phyloP scores from a whole-genome alignment of 2,797 vertebrate species.

The Rhinatrema bivittatum region DNA sequence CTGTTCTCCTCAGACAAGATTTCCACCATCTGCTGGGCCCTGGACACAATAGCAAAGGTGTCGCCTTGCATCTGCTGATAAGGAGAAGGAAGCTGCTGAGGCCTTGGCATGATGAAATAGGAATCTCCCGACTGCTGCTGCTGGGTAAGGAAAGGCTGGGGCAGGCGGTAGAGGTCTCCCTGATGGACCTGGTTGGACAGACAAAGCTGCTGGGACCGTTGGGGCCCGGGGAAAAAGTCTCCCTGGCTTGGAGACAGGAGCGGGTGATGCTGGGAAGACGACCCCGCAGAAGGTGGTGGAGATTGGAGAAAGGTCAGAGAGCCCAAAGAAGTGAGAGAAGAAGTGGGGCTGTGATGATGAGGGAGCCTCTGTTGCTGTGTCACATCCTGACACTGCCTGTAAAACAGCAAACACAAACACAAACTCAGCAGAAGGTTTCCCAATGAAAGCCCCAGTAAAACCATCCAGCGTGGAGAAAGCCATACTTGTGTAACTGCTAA shows the following conservation, averaged over 20 bases:
- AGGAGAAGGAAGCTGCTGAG: slow-evolving; percentile 67
- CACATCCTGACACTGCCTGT: slow-evolving; percentile 81
- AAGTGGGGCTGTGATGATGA: slow-evolving; percentile 91
- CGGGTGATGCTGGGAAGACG: slow-evolving; percentile 59
- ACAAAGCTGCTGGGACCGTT: slow-evolving; percentile 55
- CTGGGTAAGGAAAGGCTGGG: slow-evolving; percentile 56
- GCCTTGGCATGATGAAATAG: slow-evolving; percentile 58
- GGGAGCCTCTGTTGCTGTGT: slow-evolving; percentile 64
- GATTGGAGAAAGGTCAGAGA: slow-evolving; percentile 86
- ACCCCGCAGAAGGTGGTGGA: slow-evolving; percentile 70
- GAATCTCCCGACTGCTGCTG: slow-evolving; percentile 50
- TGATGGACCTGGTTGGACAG: slow-evolving; percentile 56
- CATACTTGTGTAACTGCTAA: too few relatives aligned
- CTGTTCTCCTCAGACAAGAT: slow-evolving; percentile 87
- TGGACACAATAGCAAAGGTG: slow-evolving; percentile 78
- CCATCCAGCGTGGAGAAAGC: too few relatives aligned
- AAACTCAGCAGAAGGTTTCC: slow-evolving; percentile 4
- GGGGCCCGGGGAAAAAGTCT: slow-evolving; percentile 52
- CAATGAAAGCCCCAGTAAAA: too few relatives aligned
- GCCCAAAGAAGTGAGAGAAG: slow-evolving; percentile 84
- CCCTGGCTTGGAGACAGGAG: slow-evolving; percentile 53
- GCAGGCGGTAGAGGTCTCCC: slow-evolving; percentile 60
- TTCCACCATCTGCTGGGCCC: slow-evolving; percentile 91
- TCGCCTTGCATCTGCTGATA: slow-evolving; percentile 78
- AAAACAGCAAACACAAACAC: slow-evolving; percentile 33